Evolutionary conservation across 2,113 vertebrate species (phyloP).

Genomic region (Salvelinus namaycush): DNA sequence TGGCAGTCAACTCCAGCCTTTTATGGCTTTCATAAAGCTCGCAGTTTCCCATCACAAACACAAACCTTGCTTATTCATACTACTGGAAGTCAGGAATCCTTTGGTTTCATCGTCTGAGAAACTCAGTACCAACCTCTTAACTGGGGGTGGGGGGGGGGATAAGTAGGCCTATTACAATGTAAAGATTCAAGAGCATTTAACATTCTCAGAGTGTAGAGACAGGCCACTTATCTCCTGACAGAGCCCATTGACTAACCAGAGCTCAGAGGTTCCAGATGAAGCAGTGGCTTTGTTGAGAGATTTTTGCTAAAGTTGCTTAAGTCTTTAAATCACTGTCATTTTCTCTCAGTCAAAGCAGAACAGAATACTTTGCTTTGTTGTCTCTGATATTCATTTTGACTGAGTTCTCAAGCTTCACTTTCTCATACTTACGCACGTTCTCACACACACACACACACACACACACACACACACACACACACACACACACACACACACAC

Average conservation of each 20-base stretch:
- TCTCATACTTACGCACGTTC: not conserved
- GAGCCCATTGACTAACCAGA: constrained; percentile 36
- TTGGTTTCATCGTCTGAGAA: not conserved
- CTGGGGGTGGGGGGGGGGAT: too few species aligned
- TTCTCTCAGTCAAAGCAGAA: constrained; percentile 10
- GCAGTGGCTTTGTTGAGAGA: constrained; percentile 54
- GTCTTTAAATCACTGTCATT: constrained; percentile 49
- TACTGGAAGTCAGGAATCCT: not conserved
- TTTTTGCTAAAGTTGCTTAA: constrained; percentile 36
- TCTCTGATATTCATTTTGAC: not conserved
- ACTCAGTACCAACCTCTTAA: not conserved
- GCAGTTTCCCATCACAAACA: constrained; percentile 2
- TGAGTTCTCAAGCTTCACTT: not conserved
- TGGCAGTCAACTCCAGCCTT: not conserved
- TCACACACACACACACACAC: not conserved
- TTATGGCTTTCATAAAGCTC: not conserved
- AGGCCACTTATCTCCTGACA: constrained; percentile 51
- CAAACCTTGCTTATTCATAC: not conserved
- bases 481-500: not conserved
- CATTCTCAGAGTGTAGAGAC: constrained; percentile 20
- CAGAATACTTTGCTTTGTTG: constrained; percentile 46
- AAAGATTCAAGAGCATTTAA: constrained; percentile 32
- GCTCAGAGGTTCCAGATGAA: constrained; percentile 47
- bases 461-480: too few species aligned
- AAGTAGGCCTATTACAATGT: too few species aligned